Base-by-base conservation (phyloP, 2,113 vertebrate genomes). In the Archocentrus centrarchus region DNA sequence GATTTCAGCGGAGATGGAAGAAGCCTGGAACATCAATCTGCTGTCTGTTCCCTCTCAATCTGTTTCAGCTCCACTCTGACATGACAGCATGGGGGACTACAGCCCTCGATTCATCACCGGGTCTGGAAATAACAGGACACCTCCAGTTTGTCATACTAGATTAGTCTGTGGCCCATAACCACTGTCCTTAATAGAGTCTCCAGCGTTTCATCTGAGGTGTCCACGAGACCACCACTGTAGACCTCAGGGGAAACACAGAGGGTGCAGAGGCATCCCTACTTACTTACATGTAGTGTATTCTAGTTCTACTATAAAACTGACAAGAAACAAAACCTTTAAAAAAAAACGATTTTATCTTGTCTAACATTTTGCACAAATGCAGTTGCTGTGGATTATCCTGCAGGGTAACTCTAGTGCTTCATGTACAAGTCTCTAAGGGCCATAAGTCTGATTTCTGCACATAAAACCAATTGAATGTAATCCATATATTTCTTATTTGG, bases 111-210 rank as follows among this genome's bases (percentile, higher is more conserved):
- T 95, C 93, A 95, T 96, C 96, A 96, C 88, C 27, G 59, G 88
- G 86, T 92, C 92, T 94, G 94, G 94, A 96, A 94, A 95, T 95
- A 96, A 95, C 92, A 92, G 93, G 94, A 96, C 96, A 96, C 94
- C 93, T 95, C 93, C 94, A 95, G 94, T 96, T 95, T 96, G 96
- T 96, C 96, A 96, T 95, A 94, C 70, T 87, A 92, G 93, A 96
- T 96, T 95, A 96, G 95, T 95, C 94, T 95, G 93, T 93, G 95
- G 94, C 92, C 93, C 89, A 88, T 95, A 96, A 96, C 94, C 94
- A 94, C 93, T 90, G 91, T 88, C 93, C 93, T 94, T 95, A 96
- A 95, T 94, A 94, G 93, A 95, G 94, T 94, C 89, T 93, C 94
- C 92, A 93, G 89, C 53, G 79, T 83, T 94, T 93, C 83, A 89